Evolutionary conservation across 2,888 invertebrate species (phyloP), one percentile per base, ranked within the genome.

Genomic region (Lithophane semibrunnea): DNA sequence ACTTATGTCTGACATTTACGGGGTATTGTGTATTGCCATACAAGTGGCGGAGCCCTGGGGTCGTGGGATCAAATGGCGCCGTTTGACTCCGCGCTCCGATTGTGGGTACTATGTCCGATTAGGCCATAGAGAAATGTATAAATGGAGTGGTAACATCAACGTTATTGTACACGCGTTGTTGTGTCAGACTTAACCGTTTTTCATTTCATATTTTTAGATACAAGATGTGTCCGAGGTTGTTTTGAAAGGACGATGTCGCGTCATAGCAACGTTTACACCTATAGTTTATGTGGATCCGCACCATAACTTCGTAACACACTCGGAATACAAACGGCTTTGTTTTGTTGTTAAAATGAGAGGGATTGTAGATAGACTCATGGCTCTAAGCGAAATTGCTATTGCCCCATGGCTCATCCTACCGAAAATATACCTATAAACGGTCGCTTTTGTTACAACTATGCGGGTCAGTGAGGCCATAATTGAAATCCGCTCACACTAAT

Each of bases 41-140:
- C 77, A 81, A 78, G 74, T 88, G 82, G 71, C 84, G 69, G 69
- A 60, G 68, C 70, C 42, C 58, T 72, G 70, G 44, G 88, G 88
- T 88, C 88, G 84, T 88, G 88, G 80, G 88, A 88, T 88, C 88
- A 88, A 87, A 86, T 79, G 80, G 79, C 73, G 84, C 74, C 78
- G 86, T 84, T 88, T 88, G 82, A 85, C 83, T 87, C 75, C 65
- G 77, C 73, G 80, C 87, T 75, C 77, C 67, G 69, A 52, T 83
- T 69, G 63, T 77, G 42, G 75, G 78, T 70, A 63, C 67, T 72
- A 82, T 75, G 87, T 88, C 80, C 85, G 74, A 79, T 79, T 54
- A 13, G 24, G 68, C 1, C 42, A 52, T 49, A 60, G 13, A 47
- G 16, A 16, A 44, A 52, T 13, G 58, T 49, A 24, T 66, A 9